These are phyloP conservation scores for Onthophagus sagittarius DNA, from an alignment of 2,888 invertebrate species.

Conservation along the genomic window DNA sequence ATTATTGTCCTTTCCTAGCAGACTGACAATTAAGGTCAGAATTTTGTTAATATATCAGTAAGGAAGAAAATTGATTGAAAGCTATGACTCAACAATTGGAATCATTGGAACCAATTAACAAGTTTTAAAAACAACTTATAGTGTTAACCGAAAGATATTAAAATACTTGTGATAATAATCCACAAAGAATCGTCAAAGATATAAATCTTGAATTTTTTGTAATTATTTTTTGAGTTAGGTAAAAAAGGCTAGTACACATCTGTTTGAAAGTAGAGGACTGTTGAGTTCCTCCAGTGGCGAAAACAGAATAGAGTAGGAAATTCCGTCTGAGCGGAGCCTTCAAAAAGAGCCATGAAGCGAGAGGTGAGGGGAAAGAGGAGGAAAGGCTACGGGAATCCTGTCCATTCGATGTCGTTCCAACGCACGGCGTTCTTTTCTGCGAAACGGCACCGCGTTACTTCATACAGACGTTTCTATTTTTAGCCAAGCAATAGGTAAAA, in stretches of 20 bases:
- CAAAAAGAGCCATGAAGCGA: conserved; percentile 32
- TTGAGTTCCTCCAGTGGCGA: conserved; percentile 20
- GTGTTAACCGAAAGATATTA: no score
- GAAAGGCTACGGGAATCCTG: background rate
- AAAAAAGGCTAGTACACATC: background rate
- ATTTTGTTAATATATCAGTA: no score
- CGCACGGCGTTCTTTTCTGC: background rate
- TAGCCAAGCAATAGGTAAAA: background rate
- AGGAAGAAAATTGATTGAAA: no score
- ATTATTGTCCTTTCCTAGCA: no score
- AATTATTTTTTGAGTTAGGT: background rate
- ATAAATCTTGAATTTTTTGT: no score
- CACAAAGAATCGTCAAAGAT: no score
- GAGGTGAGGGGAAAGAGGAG: conserved; percentile 19
- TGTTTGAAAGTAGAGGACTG: background rate
- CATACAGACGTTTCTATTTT: background rate
- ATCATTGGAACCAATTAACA: no score
- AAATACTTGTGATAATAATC: no score
- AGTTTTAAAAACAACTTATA: no score
- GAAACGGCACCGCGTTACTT: conserved; percentile 9
- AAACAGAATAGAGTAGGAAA: conserved; percentile 32
- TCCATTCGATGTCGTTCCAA: conserved; percentile 21
- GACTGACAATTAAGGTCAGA: no score
- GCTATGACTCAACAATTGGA: no score
- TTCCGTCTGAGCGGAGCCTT: conserved; percentile 31